A percentile compares a stretch with the other conserved stretches of the same genome.
phyloP scores from a whole-genome alignment of 2,797 vertebrate genomes.

The Gymnodraco acuticeps region DNA sequence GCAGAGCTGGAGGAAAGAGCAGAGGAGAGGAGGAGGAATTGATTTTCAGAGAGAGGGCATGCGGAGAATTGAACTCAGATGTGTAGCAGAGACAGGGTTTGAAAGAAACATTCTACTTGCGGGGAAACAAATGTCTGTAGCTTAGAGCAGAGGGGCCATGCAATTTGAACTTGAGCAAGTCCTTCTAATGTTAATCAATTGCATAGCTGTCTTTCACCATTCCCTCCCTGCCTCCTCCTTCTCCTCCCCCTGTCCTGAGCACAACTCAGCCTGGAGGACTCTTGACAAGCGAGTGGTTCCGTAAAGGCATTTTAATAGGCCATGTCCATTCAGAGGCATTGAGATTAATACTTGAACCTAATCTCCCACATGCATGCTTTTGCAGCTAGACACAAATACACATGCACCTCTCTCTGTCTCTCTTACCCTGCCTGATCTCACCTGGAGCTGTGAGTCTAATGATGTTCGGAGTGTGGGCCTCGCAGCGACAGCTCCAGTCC shows the following conservation, averaged over 20 bases:
- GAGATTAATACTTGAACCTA: constrained; percentile 53
- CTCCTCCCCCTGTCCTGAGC: constrained; percentile 44
- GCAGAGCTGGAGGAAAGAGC: constrained; percentile 76
- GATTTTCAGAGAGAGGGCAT: constrained; percentile 79
- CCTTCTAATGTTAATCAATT: constrained; percentile 82
- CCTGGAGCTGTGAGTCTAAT: constrained; percentile 77
- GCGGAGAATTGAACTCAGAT: constrained; percentile 83
- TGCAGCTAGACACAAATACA: constrained; percentile 41
- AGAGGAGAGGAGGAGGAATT: constrained; percentile 75
- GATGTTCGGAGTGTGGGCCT: constrained; percentile 76
- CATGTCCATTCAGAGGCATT: constrained; percentile 51
- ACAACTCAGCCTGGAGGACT: constrained; percentile 63
- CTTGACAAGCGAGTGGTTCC: constrained; percentile 66
- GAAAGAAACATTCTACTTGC: constrained; percentile 76
- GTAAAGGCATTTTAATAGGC: constrained; percentile 75
- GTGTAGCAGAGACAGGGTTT: constrained; percentile 71
- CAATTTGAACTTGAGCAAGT: constrained; percentile 76
- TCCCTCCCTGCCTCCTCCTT: constrained; percentile 25
- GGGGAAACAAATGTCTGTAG: constrained; percentile 80
- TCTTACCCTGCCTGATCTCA: constrained; percentile 49
- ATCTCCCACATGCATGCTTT: constrained; percentile 45
- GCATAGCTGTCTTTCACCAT: constrained; percentile 77
- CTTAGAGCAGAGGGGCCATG: constrained; percentile 71
- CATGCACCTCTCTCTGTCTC: constrained; percentile 24
- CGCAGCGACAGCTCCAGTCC: constrained; percentile 74